Evolutionary conservation across 64 coral and sea anemone species (phyloP).

Genomic region (Exaiptasia diaphana): DNA sequence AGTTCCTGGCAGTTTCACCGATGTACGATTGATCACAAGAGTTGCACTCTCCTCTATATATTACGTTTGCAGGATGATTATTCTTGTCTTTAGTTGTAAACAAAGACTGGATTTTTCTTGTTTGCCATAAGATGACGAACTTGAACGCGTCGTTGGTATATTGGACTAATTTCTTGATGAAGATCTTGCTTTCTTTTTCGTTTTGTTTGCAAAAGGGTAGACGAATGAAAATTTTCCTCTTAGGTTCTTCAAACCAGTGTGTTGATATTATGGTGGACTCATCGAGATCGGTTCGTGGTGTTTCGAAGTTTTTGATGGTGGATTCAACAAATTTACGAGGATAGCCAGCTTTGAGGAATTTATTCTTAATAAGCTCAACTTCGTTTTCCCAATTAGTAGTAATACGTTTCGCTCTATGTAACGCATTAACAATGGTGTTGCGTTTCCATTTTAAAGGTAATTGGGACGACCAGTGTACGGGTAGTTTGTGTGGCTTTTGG

Average conservation of each 20-base stretch:
- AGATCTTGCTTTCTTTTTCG: background rate
- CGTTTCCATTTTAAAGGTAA: constrained; percentile 12
- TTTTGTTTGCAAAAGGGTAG: background rate
- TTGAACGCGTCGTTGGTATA: constrained; percentile 1
- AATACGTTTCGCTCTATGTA: background rate
- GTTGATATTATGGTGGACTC: no score
- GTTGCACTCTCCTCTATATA: constrained; percentile 29
- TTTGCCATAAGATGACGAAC: constrained; percentile 20
- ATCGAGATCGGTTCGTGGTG: no score
- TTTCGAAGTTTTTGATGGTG: background rate
- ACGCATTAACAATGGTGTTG: background rate
- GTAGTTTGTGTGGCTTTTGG: constrained; percentile 19
- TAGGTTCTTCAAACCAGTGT: background rate
- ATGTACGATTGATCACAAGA: constrained; percentile 24
- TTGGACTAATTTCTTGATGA: constrained; percentile 18
- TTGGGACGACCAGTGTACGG: background rate
- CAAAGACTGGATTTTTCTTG: constrained; percentile 38
- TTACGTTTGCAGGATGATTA: constrained; percentile 8
- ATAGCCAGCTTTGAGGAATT: background rate
- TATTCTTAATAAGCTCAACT: background rate
- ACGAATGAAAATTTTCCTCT: background rate
- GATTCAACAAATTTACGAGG: background rate
- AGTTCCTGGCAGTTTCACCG: constrained; percentile 18
- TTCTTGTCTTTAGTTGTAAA: constrained; percentile 40
- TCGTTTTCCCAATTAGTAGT: background rate